These are phyloP conservation scores for Sylvia borin DNA, from an alignment of 2,797 vertebrate genomes.

Conservation along the genomic window DNA sequence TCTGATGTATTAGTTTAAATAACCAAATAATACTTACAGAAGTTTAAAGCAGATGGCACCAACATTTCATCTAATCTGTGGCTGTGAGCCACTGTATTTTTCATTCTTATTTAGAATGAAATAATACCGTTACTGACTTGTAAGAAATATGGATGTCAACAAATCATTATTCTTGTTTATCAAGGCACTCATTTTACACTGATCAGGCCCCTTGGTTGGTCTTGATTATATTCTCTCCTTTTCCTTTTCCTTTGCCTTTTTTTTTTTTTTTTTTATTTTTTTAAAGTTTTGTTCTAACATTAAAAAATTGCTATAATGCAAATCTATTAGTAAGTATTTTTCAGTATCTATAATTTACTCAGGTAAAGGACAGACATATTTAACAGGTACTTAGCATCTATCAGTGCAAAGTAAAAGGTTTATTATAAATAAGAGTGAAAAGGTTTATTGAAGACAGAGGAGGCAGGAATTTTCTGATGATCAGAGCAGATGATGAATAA, in stretches of 20 bases:
- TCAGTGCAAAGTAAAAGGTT: constrained; percentile 14
- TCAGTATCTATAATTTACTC: constrained; percentile 26
- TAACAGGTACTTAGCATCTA: constrained; percentile 53
- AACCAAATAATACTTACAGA: background rate
- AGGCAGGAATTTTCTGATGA: constrained; percentile 19
- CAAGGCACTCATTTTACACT: background rate
- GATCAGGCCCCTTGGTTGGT: background rate
- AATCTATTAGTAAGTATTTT: constrained; percentile 21
- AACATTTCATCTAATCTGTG: background rate
- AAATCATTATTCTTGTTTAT: background rate
- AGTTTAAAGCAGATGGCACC: background rate
- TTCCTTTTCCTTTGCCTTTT: too few species aligned
- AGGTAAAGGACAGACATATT: constrained; percentile 35
- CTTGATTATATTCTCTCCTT: background rate
- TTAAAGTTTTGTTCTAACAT: background rate
- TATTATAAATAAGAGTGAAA: constrained; percentile 45
- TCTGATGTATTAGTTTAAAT: background rate
- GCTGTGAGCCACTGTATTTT: background rate
- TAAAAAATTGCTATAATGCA: background rate
- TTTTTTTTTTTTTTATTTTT: background rate
- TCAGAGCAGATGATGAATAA: constrained; percentile 46
- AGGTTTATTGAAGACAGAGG: constrained; percentile 48
- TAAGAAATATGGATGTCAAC: background rate
- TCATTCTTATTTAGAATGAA: background rate
- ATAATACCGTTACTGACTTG: background rate